Evolutionary conservation across 2,113 vertebrate species (phyloP).

Genomic region (Pelecanoides urinatrix): DNA sequence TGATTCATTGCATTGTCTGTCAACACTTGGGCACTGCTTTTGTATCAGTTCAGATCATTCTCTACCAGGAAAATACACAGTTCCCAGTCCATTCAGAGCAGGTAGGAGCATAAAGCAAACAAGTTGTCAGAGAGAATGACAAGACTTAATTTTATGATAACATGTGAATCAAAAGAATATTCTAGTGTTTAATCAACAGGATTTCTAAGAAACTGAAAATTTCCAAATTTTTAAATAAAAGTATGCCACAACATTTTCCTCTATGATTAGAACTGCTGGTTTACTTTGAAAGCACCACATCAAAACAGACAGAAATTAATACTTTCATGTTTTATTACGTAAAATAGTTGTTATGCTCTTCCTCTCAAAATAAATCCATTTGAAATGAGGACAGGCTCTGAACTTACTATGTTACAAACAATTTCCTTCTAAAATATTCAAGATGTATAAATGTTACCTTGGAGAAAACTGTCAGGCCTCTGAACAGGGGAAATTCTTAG

Average conservation of each 20-base stretch:
- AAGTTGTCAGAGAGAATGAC: not conserved
- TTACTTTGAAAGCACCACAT: not conserved
- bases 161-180: not conserved
- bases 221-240: not conserved
- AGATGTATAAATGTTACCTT: not conserved
- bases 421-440: not conserved
- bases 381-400: not conserved
- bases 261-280: not conserved
- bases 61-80: not conserved
- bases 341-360: not conserved
- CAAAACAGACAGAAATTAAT: not conserved
- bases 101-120: not conserved
- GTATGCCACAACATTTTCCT: not conserved
- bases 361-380: not conserved
- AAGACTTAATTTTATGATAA: not conserved
- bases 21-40: not conserved
- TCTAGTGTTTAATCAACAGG: not conserved
- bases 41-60: not conserved
- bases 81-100: not conserved
- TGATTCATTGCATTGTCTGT: not conserved
- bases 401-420: not conserved
- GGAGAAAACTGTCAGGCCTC: not conserved
- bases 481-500: not conserved
- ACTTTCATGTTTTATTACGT: not conserved
- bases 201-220: not conserved